These are phyloP conservation scores for Bemisia tabaci DNA, from an alignment of 1,140 invertebrate genomes.

Conservation along the genomic window DNA sequence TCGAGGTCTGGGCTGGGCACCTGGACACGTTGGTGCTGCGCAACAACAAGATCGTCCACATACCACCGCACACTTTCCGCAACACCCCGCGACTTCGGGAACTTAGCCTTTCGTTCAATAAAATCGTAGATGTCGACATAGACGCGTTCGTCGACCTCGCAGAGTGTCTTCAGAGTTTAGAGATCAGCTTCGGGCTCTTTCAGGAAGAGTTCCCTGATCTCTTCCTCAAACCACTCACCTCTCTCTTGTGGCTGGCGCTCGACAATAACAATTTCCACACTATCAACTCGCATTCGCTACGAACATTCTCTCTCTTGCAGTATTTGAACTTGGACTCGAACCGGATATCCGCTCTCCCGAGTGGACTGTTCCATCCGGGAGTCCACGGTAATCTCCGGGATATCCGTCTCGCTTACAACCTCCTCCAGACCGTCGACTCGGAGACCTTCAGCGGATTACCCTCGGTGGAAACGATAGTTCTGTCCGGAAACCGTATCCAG, in stretches of 20 bases:
- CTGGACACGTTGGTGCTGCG: constrained; percentile 69
- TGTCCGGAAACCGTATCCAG: constrained; percentile 54
- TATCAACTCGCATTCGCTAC: constrained; percentile 52
- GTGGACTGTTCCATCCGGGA: constrained; percentile 47
- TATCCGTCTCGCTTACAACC: constrained; percentile 60
- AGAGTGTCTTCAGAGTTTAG: constrained; percentile 60
- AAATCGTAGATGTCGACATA: constrained; percentile 58
- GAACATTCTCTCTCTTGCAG: constrained; percentile 53
- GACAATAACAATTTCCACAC: constrained; percentile 86
- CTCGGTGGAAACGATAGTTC: constrained; percentile 50
- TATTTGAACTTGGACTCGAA: constrained; percentile 82
- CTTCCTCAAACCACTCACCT: constrained; percentile 49
- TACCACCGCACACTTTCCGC: constrained; percentile 57
- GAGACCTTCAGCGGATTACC: constrained; percentile 47
- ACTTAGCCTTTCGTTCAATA: constrained; percentile 78
- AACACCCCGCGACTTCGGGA: constrained; percentile 57
- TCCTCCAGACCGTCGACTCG: constrained; percentile 41
- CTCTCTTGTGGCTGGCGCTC: constrained; percentile 67
- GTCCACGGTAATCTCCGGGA: constrained; percentile 60
- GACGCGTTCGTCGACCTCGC: constrained; percentile 60
- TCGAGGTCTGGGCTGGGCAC: constrained; percentile 48
- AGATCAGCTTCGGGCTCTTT: constrained; percentile 70
- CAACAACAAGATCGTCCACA: constrained; percentile 65
- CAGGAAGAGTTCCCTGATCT: constrained; percentile 61
- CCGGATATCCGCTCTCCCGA: constrained; percentile 45